Percentiles rank a stretch among this genome's conserved stretches.
phyloP scores from a whole-genome alignment of 2,888 invertebrate species.

The Torymus auratus region DNA sequence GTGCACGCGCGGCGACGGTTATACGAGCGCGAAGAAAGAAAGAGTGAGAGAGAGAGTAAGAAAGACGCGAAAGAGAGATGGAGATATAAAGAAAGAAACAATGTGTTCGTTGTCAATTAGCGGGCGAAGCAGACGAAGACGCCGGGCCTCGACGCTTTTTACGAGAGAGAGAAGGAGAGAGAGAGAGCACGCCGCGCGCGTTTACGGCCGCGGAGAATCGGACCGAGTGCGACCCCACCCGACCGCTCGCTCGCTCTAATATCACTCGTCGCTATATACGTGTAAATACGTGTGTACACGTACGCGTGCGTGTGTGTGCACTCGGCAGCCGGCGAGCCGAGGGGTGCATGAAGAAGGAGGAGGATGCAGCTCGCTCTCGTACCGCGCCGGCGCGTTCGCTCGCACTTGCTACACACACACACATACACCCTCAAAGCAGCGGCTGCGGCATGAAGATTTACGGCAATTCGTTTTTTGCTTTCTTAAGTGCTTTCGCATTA shows the following conservation, averaged over 20 bases:
- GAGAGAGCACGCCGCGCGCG: conserved; percentile 60
- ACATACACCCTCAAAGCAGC: not conserved
- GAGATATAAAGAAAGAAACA: conserved; percentile 64
- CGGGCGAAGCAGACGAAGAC: conserved; percentile 55
- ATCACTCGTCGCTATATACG: conserved; percentile 17
- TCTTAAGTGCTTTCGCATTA: conserved; percentile 70
- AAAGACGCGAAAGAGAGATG: conserved; percentile 23
- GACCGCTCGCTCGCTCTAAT: conserved; percentile 41
- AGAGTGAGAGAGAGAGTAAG: conserved; percentile 28
- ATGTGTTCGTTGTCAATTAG: conserved; percentile 73
- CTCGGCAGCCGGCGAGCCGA: not conserved
- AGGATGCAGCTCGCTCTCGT: not conserved
- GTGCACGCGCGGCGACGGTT: too few species aligned
- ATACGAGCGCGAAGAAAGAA: too few species aligned
- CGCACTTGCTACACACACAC: too few species aligned
- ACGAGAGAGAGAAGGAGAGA: conserved; percentile 60
- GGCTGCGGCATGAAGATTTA: conserved; percentile 65
- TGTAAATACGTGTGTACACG: conserved; percentile 23
- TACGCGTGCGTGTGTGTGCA: not conserved
- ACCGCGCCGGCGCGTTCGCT: too few species aligned
- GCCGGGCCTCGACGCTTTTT: conserved; percentile 60
- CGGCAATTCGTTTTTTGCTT: conserved; percentile 71
- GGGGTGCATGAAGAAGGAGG: conserved; percentile 18
- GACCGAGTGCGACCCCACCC: conserved; percentile 65
- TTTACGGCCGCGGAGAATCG: conserved; percentile 71